These are phyloP conservation scores for Hydrocynus forskahlii DNA, from an alignment of 2,797 vertebrate genomes.

Conservation along the genomic window DNA sequence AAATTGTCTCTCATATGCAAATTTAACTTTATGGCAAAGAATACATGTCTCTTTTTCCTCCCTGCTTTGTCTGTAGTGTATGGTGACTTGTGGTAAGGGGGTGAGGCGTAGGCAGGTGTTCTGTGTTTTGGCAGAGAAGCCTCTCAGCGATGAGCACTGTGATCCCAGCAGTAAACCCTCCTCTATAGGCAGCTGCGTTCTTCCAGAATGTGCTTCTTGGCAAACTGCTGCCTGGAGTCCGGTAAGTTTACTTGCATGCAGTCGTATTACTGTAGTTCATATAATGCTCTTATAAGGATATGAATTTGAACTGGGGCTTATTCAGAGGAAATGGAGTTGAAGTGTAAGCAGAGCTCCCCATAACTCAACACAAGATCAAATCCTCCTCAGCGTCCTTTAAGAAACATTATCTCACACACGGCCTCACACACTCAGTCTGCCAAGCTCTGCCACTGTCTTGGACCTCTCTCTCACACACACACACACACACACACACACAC, in stretches of 20 bases:
- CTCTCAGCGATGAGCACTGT: conserved; percentile 85
- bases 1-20: neutral
- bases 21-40: neutral
- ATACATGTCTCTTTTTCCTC: neutral
- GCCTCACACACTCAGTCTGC: neutral
- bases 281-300: conserved; percentile 68
- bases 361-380: conserved; percentile 51
- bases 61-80: conserved; percentile 77
- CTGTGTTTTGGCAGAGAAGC: conserved; percentile 82
- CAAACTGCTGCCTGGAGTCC: conserved; percentile 90
- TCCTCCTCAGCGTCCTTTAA: conserved; percentile 27
- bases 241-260: conserved; percentile 78
- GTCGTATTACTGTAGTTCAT: conserved; percentile 44
- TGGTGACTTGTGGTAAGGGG: conserved; percentile 92
- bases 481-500: neutral
- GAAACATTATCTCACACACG: conserved; percentile 1
- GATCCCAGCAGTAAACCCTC: conserved; percentile 81
- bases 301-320: conserved; percentile 67
- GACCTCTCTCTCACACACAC: neutral
- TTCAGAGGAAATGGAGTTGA: conserved; percentile 70
- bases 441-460: conserved; percentile 4
- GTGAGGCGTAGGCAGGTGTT: conserved; percentile 84
- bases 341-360: conserved; percentile 62
- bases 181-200: conserved; percentile 80
- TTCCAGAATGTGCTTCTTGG: conserved; percentile 89